These are phyloP conservation scores for Sesamia inferens DNA, from an alignment of 2,888 invertebrate species.

Conservation along the genomic window DNA sequence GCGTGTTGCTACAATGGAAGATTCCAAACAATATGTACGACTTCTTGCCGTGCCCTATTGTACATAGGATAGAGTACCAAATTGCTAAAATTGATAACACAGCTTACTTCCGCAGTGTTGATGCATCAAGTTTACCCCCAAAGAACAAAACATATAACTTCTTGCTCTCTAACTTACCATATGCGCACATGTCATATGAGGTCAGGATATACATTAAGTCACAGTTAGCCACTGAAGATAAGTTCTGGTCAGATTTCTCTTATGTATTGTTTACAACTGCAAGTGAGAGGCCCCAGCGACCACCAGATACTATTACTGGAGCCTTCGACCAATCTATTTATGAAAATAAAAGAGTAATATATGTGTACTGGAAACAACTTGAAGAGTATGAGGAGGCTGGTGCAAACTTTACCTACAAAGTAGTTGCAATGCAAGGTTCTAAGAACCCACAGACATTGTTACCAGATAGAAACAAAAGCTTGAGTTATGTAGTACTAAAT, in stretches of 20 bases:
- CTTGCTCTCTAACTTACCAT: conserved; percentile 89
- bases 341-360: conserved; percentile 90
- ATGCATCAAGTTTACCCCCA: conserved; percentile 75
- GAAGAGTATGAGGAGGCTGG: conserved; percentile 93
- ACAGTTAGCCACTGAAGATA: conserved; percentile 85
- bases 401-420: conserved; percentile 92
- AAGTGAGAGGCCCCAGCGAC: conserved; percentile 90
- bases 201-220: conserved; percentile 93
- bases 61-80: conserved; percentile 86
- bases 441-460: conserved; percentile 77
- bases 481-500: conserved; percentile 91
- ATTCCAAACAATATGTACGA: conserved; percentile 80
- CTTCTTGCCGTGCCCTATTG: conserved; percentile 78
- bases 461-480: conserved; percentile 88
- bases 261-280: conserved; percentile 91
- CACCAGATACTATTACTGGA: conserved; percentile 93
- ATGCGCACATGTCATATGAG: conserved; percentile 93
- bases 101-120: conserved; percentile 82
- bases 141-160: conserved; percentile 81
- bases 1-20: conserved; percentile 81
- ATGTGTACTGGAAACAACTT: conserved; percentile 95
- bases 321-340: conserved; percentile 92
- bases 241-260: conserved; percentile 93
- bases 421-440: conserved; percentile 81
- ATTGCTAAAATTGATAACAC: conserved; percentile 86